Percentiles rank a stretch among this genome's conserved stretches.
Evolutionary conservation across 2,797 vertebrate species (phyloP).

Genomic region (Eidolon dupreanum): DNA sequence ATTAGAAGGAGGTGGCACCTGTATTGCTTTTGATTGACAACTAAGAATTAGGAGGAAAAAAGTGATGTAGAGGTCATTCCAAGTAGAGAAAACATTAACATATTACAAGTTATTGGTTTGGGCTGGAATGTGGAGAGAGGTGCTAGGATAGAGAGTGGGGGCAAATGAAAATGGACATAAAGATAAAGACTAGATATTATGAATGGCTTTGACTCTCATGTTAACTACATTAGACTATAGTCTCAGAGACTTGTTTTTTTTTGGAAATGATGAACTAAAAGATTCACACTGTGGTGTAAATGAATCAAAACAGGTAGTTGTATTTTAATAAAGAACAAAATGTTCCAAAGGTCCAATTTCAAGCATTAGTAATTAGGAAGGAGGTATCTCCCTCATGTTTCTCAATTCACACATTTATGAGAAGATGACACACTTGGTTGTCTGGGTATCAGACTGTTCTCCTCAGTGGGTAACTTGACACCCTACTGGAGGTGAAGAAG

Average conservation of each 20-base stretch:
- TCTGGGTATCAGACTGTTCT: conserved; percentile 64
- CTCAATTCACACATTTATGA: conserved; percentile 78
- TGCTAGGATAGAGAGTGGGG: neutral
- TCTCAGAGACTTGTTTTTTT: conserved; percentile 57
- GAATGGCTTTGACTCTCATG: neutral
- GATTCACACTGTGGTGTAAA: conserved; percentile 74
- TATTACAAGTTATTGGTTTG: neutral
- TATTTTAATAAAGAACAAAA: conserved; percentile 75
- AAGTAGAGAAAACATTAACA: neutral
- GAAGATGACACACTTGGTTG: conserved; percentile 70
- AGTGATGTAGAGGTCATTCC: neutral
- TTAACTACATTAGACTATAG: conserved; percentile 51
- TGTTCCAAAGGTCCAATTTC: conserved; percentile 74
- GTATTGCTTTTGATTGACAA: neutral
- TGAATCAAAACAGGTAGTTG: conserved; percentile 78
- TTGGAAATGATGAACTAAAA: conserved; percentile 66
- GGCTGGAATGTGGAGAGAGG: neutral
- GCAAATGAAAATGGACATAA: neutral
- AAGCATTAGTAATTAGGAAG: conserved; percentile 63
- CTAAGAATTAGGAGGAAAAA: conserved; percentile 20
- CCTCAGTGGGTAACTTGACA: conserved; percentile 22
- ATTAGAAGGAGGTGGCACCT: neutral
- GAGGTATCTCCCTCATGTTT: conserved; percentile 51
- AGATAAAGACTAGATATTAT: neutral
- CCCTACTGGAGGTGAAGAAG: neutral